These are phyloP conservation scores for Periophthalmus modestus DNA, from an alignment of 2,113 vertebrate genomes.

Conservation along the genomic window DNA sequence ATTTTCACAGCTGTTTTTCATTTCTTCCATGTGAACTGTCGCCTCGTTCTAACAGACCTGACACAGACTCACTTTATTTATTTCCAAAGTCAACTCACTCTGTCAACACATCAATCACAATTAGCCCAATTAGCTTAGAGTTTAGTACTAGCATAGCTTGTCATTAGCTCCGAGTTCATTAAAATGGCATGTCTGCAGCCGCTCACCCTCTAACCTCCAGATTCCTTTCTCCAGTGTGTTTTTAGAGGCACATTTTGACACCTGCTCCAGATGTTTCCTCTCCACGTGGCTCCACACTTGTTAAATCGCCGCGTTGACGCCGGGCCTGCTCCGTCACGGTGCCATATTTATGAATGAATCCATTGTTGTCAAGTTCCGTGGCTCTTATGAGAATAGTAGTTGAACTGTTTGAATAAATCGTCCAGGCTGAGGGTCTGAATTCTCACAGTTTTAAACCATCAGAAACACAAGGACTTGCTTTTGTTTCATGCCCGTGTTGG, in stretches of 20 bases:
- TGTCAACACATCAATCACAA: not conserved
- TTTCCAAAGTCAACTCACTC: not conserved
- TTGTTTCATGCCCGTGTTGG: too few species aligned
- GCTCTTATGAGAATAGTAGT: not conserved
- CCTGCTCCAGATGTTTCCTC: slow-evolving; percentile 2
- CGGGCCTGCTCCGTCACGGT: too few species aligned
- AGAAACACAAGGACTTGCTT: too few species aligned
- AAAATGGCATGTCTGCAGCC: not conserved
- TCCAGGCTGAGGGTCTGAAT: not conserved
- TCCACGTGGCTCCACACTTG: not conserved
- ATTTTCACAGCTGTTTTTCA: not conserved
- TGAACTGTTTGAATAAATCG: too few species aligned
- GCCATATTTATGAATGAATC: too few species aligned
- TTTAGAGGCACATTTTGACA: not conserved
- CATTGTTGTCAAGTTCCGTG: too few species aligned
- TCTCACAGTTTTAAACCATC: too few species aligned
- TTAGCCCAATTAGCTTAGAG: not conserved
- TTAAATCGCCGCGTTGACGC: not conserved
- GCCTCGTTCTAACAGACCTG: not conserved
- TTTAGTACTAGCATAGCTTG: not conserved
- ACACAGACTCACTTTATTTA: not conserved
- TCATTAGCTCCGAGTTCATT: not conserved
- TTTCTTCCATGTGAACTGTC: not conserved
- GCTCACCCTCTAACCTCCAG: not conserved
- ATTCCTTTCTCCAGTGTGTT: not conserved